phyloP scores from a whole-genome alignment of 2,113 vertebrate species.

The Anas platyrhynchos region DNA sequence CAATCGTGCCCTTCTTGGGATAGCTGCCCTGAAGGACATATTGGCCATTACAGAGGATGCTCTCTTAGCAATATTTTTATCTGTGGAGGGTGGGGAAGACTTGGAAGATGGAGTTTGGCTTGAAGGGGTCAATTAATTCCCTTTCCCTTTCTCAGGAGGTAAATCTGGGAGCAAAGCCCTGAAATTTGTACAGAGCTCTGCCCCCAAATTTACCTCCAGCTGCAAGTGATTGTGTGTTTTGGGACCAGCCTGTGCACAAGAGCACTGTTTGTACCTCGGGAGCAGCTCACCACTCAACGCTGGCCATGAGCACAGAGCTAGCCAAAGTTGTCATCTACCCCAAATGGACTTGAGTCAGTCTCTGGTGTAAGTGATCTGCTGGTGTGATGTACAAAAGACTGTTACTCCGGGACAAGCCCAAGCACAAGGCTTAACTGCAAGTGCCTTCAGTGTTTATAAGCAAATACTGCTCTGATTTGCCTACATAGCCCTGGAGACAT shows the following conservation, averaged over 20 bases:
- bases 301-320: fast-evolving
- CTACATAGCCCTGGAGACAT: background rate
- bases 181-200: background rate
- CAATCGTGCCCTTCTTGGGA: background rate
- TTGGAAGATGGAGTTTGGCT: background rate
- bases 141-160: background rate
- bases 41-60: background rate
- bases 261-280: background rate
- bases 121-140: background rate
- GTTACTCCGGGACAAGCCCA: background rate
- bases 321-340: background rate
- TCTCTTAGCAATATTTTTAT: background rate
- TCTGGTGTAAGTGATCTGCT: background rate
- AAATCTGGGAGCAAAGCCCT: background rate
- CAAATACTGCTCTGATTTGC: conserved; percentile 16
- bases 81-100: background rate
- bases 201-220: too few relatives aligned
- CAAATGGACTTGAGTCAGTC: background rate
- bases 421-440: background rate
- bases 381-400: background rate
- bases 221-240: background rate
- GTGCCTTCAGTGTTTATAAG: background rate
- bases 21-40: background rate
- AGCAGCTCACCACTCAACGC: background rate
- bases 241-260: background rate